These are phyloP conservation scores for Platyrinchus mystaceus DNA, from an alignment of 2,797 vertebrate genomes.

Conservation along the genomic window DNA sequence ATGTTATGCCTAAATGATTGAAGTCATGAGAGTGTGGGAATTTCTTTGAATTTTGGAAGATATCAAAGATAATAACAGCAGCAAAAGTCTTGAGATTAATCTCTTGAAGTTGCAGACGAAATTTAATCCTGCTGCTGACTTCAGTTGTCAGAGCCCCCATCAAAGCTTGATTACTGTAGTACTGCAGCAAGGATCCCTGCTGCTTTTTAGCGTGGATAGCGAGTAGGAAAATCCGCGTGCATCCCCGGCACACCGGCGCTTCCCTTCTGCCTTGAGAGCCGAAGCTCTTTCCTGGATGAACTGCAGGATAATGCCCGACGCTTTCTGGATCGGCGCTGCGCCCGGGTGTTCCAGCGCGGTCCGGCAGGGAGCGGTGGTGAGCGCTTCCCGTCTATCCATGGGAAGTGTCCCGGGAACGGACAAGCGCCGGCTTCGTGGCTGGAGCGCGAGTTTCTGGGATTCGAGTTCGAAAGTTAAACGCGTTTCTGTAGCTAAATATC, in stretches of 20 bases:
- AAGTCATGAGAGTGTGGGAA: background rate
- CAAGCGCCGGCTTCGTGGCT: background rate
- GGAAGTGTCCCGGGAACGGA: background rate
- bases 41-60: background rate
- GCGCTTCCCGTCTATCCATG: background rate
- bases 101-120: background rate
- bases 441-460: background rate
- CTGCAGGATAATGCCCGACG: background rate
- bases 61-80: background rate
- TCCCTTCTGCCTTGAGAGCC: background rate
- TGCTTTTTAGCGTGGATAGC: background rate
- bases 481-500: background rate
- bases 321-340: background rate
- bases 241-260: background rate
- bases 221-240: background rate
- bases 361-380: background rate
- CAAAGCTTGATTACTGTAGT: background rate
- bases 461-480: fast-evolving
- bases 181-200: background rate
- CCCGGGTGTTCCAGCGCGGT: background rate
- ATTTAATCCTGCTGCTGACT: background rate
- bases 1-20: background rate
- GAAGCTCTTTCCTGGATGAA: background rate
- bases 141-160: background rate
- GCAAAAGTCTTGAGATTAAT: background rate